Percentiles rank a stretch among this genome's conserved stretches.
Conservation (phyloP, 2,113 vertebrate species). For the Bubo bubo region DNA sequence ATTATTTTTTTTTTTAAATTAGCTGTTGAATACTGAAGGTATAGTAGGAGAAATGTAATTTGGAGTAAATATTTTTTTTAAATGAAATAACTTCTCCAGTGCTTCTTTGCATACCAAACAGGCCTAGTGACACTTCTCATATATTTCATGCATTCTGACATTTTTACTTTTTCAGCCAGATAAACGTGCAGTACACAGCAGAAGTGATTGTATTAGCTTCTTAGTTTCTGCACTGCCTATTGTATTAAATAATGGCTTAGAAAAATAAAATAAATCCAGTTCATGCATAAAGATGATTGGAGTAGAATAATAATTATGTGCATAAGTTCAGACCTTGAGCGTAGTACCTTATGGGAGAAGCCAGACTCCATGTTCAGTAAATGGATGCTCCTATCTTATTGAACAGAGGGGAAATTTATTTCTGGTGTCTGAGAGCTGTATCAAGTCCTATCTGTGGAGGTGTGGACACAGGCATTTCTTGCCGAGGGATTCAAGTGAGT, state of each 20-base stretch:
- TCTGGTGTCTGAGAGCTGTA: neutral
- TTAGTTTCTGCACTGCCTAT: conserved; percentile 38
- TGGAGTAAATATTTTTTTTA: neutral
- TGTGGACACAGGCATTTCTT: neutral
- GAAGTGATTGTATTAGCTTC: conserved; percentile 32
- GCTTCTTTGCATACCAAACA: neutral
- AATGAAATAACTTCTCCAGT: neutral
- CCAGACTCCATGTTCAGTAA: neutral
- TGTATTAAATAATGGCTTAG: conserved; percentile 51
- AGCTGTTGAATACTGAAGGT: neutral
- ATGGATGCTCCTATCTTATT: neutral
- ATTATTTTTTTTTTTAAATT: neutral
- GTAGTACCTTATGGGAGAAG: neutral
- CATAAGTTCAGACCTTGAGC: neutral
- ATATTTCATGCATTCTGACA: neutral
- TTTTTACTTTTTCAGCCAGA: conserved; percentile 25
- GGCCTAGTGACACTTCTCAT: neutral
- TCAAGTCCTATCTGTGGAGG: neutral
- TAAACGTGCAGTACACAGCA: conserved; percentile 4
- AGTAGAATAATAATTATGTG: neutral
- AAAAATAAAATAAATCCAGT: conserved; percentile 54
- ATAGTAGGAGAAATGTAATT: neutral
- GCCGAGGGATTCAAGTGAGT: neutral
- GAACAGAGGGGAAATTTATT: neutral
- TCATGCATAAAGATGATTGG: conserved; percentile 47